Evolutionary conservation across 2,113 vertebrate genomes (phyloP).

Genomic region (Himantopus leucocephalus): DNA sequence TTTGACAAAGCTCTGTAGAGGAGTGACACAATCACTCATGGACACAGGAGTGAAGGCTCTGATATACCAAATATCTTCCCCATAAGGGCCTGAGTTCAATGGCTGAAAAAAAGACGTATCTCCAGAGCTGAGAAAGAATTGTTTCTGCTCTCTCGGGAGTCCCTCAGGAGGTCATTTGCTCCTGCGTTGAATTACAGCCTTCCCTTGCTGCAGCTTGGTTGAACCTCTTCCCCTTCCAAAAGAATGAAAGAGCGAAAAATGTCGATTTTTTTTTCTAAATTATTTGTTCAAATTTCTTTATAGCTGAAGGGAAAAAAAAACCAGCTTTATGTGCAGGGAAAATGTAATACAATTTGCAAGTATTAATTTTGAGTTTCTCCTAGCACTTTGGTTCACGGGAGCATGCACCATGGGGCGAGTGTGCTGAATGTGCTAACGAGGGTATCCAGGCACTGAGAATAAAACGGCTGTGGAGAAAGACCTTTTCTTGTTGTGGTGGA

Average conservation of each 20-base stretch:
- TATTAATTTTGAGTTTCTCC: not conserved
- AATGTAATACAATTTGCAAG: not conserved
- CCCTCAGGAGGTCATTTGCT: not conserved
- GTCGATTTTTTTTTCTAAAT: fast-evolving
- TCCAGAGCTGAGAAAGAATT: not conserved
- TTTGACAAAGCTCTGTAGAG: not conserved
- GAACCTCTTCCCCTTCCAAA: not conserved
- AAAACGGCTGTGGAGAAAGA: fast-evolving
- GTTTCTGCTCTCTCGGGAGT: not conserved
- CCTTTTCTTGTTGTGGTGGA: too few species aligned
- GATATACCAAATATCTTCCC: not conserved
- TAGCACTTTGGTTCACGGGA: fast-evolving
- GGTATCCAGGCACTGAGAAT: fast-evolving
- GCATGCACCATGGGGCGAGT: fast-evolving
- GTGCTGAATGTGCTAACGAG: fast-evolving
- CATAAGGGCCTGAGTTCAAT: not conserved
- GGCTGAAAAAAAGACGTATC: not conserved
- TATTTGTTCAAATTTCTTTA: not conserved
- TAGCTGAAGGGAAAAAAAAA: fast-evolving
- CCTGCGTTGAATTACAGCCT: not conserved
- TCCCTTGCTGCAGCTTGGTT: not conserved
- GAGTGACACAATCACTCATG: not conserved
- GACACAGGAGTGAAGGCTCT: not conserved
- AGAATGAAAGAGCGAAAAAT: fast-evolving
- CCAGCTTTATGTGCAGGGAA: not conserved